Percentiles rank a stretch among this genome's conserved stretches.
Conservation (phyloP, 2,113 vertebrate species). For the Ochotona princeps region DNA sequence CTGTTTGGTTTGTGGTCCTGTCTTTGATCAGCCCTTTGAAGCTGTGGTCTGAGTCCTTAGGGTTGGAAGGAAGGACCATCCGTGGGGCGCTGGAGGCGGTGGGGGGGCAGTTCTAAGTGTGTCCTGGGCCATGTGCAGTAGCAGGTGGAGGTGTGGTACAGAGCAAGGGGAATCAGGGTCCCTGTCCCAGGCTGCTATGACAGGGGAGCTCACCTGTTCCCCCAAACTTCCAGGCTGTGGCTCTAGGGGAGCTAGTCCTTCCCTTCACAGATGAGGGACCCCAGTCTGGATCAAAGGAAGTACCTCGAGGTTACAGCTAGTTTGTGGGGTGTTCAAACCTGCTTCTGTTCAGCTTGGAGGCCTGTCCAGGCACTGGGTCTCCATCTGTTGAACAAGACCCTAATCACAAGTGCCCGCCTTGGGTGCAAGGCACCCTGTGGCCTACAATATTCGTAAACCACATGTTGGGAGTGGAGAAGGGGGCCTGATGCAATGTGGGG, state of each 20-base stretch:
- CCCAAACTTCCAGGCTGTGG: neutral
- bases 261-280: neutral
- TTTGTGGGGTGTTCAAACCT: constrained; percentile 6
- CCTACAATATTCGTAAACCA: too few relatives aligned
- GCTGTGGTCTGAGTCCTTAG: neutral
- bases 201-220: neutral
- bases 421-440: neutral
- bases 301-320: neutral
- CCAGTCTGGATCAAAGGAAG: neutral
- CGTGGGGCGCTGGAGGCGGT: neutral
- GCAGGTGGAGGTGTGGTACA: neutral
- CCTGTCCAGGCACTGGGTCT: neutral
- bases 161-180: neutral
- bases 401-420: neutral
- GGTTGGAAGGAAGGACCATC: neutral
- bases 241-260: neutral
- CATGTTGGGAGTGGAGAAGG: neutral
- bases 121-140: neutral
- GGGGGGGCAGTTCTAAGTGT: too few relatives aligned
- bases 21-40: neutral
- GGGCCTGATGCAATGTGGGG: neutral
- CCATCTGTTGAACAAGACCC: neutral
- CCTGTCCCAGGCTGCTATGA: neutral
- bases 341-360: neutral
- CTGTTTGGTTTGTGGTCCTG: neutral